A percentile compares a stretch with the other conserved stretches of the same genome.
phyloP scores from a whole-genome alignment of 2,888 invertebrate species.

The Craniophora ligustri region DNA sequence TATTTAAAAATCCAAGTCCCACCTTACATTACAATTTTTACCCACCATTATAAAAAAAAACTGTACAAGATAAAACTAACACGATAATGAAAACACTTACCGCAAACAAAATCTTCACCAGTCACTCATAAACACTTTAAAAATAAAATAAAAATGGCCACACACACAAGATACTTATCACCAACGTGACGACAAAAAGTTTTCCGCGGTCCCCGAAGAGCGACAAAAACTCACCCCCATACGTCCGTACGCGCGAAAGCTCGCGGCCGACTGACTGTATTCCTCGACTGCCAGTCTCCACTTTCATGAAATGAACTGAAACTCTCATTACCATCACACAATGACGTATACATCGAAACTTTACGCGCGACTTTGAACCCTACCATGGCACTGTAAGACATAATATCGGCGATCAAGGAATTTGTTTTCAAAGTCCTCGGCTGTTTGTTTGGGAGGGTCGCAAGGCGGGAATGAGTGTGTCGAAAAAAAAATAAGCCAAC shows the following conservation, averaged over 20 bases:
- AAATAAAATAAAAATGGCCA: conserved; percentile 49
- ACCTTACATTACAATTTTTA: no score
- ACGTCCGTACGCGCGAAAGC: conserved; percentile 78
- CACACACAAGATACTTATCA: conserved; percentile 47
- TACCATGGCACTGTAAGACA: neutral
- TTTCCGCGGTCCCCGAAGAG: conserved; percentile 67
- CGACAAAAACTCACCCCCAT: conserved; percentile 49
- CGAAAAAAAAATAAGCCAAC: conserved; percentile 88
- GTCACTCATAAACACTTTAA: conserved; percentile 45
- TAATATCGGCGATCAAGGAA: conserved; percentile 47
- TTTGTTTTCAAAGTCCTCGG: conserved; percentile 85
- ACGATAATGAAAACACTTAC: conserved; percentile 50
- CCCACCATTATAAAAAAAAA: no score
- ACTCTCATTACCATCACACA: conserved; percentile 59
- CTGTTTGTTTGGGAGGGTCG: conserved; percentile 88
- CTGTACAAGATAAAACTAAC: no score
- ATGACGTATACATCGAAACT: conserved; percentile 58
- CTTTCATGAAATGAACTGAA: conserved; percentile 88
- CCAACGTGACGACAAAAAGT: conserved; percentile 70
- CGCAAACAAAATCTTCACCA: conserved; percentile 43
- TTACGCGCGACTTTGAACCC: conserved; percentile 33
- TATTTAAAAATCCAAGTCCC: no score
- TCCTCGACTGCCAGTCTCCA: conserved; percentile 75
- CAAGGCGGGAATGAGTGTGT: conserved; percentile 88
- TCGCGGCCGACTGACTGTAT: conserved; percentile 85